These are phyloP conservation scores for Nomada ruficornis DNA, from an alignment of 2,888 invertebrate species.

Conservation along the genomic window DNA sequence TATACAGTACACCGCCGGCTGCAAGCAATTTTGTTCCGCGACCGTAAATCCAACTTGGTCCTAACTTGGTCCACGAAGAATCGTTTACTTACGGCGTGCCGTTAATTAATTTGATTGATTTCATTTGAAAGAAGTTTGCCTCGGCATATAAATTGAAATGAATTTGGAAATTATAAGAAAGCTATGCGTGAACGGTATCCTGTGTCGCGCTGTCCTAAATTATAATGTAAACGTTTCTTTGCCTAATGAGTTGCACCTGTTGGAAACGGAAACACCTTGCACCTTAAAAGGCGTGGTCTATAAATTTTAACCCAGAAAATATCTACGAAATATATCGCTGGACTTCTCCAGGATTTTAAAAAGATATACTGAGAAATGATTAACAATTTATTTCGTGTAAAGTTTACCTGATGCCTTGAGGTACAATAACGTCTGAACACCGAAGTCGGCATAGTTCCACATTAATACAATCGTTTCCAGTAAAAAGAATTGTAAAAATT, in stretches of 20 bases:
- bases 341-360: not conserved
- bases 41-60: slow-evolving; percentile 27
- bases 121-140: too few relatives aligned
- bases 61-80: not conserved
- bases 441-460: slow-evolving; percentile 42
- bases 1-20: not conserved
- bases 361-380: not conserved
- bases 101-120: not conserved
- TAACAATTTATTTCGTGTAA: not conserved
- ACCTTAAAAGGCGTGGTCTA: not conserved
- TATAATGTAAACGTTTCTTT: not conserved
- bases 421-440: slow-evolving; percentile 23
- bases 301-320: not conserved
- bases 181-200: not conserved
- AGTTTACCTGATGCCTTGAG: slow-evolving; percentile 42
- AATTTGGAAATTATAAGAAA: too few relatives aligned
- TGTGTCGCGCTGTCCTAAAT: not conserved
- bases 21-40: slow-evolving; percentile 13
- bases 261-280: not conserved
- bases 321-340: not conserved
- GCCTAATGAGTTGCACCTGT: not conserved
- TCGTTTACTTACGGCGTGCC: not conserved
- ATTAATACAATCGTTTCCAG: slow-evolving; percentile 20
- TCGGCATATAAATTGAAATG: not conserved
- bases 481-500: slow-evolving; percentile 13